Evolutionary conservation across 2,113 vertebrate genomes (phyloP).

Genomic region (Menura novaehollandiae): DNA sequence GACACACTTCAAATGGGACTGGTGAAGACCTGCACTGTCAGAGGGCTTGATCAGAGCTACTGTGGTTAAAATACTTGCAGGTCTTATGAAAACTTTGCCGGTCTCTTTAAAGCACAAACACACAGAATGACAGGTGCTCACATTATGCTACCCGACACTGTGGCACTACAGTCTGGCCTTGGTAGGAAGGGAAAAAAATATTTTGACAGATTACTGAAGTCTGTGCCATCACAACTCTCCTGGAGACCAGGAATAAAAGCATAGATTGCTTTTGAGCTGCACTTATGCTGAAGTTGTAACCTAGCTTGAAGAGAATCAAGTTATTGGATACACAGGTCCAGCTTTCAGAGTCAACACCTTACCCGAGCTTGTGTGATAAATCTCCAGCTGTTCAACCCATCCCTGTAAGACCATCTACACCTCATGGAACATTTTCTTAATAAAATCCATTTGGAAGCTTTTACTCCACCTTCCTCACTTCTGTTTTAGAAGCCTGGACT

Average conservation of each 20-base stretch:
- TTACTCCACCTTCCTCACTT: neutral
- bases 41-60: neutral
- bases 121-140: neutral
- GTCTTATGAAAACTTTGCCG: neutral
- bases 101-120: neutral
- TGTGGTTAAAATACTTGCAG: neutral
- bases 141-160: accelerated
- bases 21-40: neutral
- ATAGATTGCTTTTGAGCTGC: neutral
- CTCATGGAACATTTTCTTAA: neutral
- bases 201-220: neutral
- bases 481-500: neutral
- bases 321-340: neutral
- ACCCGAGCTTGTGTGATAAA: neutral
- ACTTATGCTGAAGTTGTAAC: neutral
- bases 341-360: neutral
- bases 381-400: neutral
- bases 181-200: neutral
- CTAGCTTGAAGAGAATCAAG: neutral
- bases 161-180: neutral
- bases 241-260: neutral
- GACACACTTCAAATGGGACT: neutral
- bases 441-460: neutral
- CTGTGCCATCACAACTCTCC: neutral
- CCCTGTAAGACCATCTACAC: neutral